A percentile compares a stretch with the other conserved stretches of the same genome.
Evolutionary conservation across 2,797 vertebrate genomes (phyloP).

Genomic region (Oryzias sinensis): DNA sequence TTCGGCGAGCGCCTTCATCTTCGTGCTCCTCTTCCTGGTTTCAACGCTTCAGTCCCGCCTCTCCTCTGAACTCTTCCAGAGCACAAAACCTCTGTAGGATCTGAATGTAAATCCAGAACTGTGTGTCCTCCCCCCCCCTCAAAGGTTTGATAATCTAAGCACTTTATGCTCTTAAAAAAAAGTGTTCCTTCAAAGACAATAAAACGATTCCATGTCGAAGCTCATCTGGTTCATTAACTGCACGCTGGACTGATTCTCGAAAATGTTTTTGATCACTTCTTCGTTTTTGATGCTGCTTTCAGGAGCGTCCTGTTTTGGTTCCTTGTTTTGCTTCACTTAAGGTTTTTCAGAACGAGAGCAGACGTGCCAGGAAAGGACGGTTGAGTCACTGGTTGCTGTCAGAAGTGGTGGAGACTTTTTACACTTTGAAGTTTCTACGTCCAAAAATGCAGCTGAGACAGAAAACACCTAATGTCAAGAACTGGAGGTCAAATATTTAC

Average conservation of each 20-base stretch:
- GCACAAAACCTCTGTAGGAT: slow-evolving; percentile 57
- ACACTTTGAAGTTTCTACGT: too few relatives aligned
- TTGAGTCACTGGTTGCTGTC: background rate
- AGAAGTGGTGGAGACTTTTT: background rate
- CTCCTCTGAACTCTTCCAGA: slow-evolving; percentile 21
- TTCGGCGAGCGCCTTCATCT: slow-evolving; percentile 1
- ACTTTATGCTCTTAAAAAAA: slow-evolving; percentile 69
- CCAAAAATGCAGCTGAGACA: too few relatives aligned
- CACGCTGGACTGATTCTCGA: too few relatives aligned
- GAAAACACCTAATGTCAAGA: too few relatives aligned
- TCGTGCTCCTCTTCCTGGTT: background rate
- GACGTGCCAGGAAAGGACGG: background rate
- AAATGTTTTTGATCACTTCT: background rate
- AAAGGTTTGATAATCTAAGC: slow-evolving; percentile 62
- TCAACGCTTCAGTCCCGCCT: slow-evolving; percentile 11
- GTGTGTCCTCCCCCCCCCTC: slow-evolving; percentile 2
- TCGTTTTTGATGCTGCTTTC: slow-evolving; percentile 15
- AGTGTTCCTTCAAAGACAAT: slow-evolving; percentile 70
- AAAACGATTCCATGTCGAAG: slow-evolving; percentile 46
- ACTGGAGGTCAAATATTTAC: too few relatives aligned
- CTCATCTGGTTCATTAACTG: slow-evolving; percentile 4
- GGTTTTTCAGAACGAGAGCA: slow-evolving; percentile 22
- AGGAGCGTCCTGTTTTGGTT: slow-evolving; percentile 36
- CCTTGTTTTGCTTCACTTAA: slow-evolving; percentile 49
- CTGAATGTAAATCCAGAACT: slow-evolving; percentile 61